Base-by-base conservation (phyloP, 2,888 invertebrate species). In the Volucella inflata region DNA sequence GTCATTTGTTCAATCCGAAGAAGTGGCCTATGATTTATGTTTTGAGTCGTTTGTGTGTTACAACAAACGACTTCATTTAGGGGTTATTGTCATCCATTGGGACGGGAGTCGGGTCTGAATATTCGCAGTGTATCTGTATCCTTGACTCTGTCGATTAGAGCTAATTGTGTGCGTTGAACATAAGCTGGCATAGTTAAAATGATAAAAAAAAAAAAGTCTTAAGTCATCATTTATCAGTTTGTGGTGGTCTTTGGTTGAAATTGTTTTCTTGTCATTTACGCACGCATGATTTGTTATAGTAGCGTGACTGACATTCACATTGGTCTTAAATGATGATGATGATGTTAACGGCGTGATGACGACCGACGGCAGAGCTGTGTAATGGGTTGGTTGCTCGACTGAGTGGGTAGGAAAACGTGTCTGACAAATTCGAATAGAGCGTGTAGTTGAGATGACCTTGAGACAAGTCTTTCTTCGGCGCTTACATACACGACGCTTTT, bases 271-370 rank as follows among this genome's bases (percentile, higher is more conserved):
- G 83, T 74, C 83, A 78, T 83, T 83, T 68, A 78, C 78, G 78
- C 68, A 83, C 74, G 83, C 83, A 83, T 78, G 83, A 83, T 83
- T 83, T 74, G 78, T 78, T 78, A 40, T 38, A 78, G 40, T 78
- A 59, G 83, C 83, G 83, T 83, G 83, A 68, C 83, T 83, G 83
- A 68, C 68, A 57, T 68, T 67, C 55, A 44, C 50, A 48, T 17
- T 64, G 36, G 55, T 62, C 74, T 67, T 38, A 50, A 16, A 79
- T 79, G 83, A 68, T 57, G 71, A 68, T 65, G 42, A 64, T 55
- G 67, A 50, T 62, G 53, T 71, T 71, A 50, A 64, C 36, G 50
- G 67, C 42, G 44, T 70, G 60, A 71, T 70, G 62, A 36, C 55
- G 57, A 55, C 14, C 53, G 17, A 11, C 51, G 50, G 30, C 17